A percentile compares a stretch with the other conserved stretches of the same genome.
These are phyloP conservation scores for Calameuta pallipes DNA, from an alignment of 2,888 invertebrate species.

Conservation along the genomic window DNA sequence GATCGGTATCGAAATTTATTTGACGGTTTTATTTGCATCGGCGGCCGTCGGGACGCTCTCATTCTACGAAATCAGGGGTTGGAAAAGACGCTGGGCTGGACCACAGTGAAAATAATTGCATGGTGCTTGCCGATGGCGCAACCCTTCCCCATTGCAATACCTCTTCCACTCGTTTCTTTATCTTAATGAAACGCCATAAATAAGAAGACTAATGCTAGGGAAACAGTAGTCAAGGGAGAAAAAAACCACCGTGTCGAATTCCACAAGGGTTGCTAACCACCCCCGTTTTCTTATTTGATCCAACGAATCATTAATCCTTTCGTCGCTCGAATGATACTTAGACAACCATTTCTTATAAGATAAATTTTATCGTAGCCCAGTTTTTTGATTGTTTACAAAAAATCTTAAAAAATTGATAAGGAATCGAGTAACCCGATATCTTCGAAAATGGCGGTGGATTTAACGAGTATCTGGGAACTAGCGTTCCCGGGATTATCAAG, in stretches of 20 bases:
- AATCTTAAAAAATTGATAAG: neutral
- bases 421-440: neutral
- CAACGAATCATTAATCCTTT: constrained; percentile 35
- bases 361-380: neutral
- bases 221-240: constrained; percentile 48
- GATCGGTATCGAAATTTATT: constrained; percentile 65
- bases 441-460: neutral
- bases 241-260: constrained; percentile 50
- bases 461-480: neutral
- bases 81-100: constrained; percentile 33
- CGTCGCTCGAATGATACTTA: neutral
- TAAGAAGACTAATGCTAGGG: constrained; percentile 63
- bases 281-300: neutral
- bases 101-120: constrained; percentile 61
- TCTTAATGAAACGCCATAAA: constrained; percentile 66
- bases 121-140: constrained; percentile 56
- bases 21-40: constrained; percentile 61
- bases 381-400: neutral
- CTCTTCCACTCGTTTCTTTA: constrained; percentile 60
- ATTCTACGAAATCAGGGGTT: constrained; percentile 34
- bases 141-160: constrained; percentile 37
- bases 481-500: neutral
- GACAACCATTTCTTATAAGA: neutral
- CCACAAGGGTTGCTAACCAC: constrained; percentile 27
- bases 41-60: constrained; percentile 38